Evolutionary conservation across 2,888 invertebrate species (phyloP), one percentile per base, ranked within the genome.

Genomic region (Leptinotarsa haldemani): DNA sequence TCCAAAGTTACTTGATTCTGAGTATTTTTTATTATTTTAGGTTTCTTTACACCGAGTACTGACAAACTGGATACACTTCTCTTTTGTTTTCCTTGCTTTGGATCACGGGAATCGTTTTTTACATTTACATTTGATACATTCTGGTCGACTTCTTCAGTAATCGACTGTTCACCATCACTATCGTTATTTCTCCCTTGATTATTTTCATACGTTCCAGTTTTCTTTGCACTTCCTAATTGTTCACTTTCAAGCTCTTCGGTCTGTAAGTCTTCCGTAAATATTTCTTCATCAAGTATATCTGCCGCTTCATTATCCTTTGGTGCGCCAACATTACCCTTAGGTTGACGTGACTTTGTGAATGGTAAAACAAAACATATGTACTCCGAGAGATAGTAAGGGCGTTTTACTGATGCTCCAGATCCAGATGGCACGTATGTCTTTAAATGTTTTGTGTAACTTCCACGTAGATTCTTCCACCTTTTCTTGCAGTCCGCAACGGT

Each of bases 301-400:
- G 69, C 56, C 58, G 25, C 5, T 69, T 69, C 25, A 69, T 9
- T 69, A 61, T 61, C 61, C 69, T 69, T 69, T 69, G 46, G 15
- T 47, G 47, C 47, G 9, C 15, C 15, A 47, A 47, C 15, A 47
- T 69, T 69, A 40, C 58, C 69, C 61, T 69, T 69, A 20, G 63
- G 16, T 69, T 58, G 69, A 15, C 69, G 58, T 58, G 69, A 69
- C 61, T 69, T 69, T 69, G 69, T 69, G 61, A 40, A 69, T 25
- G 68, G 61, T 58, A 69, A 40, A 69, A 69, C 58, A 69, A 69
- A 69, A 69, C 40, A 15, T 30, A 69, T 69, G 61, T 69, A 69
- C 61, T 69, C 58, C 47, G 69, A 56, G 5, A 69, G 61, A 69
- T 69, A 58, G 61, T 61, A 69, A 13, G 69, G 69, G 61, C 69